A percentile compares a stretch with the other conserved stretches of the same genome.
Evolutionary conservation across 2,888 invertebrate genomes (phyloP).

Genomic region (Rhagonycha fulva): DNA sequence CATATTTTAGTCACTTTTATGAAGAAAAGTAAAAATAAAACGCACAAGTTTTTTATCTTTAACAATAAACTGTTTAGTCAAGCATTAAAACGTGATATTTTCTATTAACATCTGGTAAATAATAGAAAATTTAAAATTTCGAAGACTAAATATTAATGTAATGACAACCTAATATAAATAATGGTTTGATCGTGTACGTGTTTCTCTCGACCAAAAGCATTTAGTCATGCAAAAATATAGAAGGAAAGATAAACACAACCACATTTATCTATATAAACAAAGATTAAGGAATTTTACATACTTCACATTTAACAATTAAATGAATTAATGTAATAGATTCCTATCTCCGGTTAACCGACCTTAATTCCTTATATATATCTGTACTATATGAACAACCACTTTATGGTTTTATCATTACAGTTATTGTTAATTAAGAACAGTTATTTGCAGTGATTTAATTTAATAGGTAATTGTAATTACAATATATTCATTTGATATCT

Average conservation of each 20-base stretch:
- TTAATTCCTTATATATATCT: neutral
- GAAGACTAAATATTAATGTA: no score
- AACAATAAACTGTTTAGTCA: neutral
- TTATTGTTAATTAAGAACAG: slow-evolving; percentile 11
- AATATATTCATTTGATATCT: neutral
- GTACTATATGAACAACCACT: slow-evolving; percentile 6
- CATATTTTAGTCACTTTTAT: neutral
- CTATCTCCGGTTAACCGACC: slow-evolving; percentile 4
- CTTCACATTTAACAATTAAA: neutral
- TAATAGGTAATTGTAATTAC: slow-evolving; percentile 1
- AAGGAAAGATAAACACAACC: neutral
- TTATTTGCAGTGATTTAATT: slow-evolving; percentile 4
- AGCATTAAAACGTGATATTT: no score
- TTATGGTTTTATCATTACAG: slow-evolving; percentile 11
- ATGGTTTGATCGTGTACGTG: neutral
- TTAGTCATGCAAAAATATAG: neutral
- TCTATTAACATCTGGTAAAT: no score
- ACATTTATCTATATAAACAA: neutral
- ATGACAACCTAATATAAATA: neutral
- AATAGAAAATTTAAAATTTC: no score
- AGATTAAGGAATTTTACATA: neutral
- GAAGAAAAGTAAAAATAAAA: neutral
- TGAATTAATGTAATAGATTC: neutral
- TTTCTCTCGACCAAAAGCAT: neutral
- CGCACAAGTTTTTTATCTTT: neutral